phyloP scores from a whole-genome alignment of 2,888 invertebrate genomes.

The Himalopsyche kuldschensis region DNA sequence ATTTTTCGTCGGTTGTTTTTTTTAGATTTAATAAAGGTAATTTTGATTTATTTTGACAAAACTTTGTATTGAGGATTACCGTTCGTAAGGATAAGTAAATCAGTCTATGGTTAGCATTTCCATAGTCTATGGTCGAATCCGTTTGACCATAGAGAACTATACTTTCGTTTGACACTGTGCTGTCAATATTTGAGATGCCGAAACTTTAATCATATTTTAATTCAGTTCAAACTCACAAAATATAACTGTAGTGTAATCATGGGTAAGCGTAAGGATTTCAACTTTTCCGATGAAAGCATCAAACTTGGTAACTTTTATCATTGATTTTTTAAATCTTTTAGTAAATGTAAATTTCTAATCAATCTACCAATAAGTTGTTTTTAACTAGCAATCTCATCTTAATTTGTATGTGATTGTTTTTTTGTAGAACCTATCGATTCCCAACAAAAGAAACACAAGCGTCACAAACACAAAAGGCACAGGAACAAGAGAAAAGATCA shows the following conservation, averaged over 20 bases:
- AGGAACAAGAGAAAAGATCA: constrained; percentile 57
- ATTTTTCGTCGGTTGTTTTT: too few species aligned
- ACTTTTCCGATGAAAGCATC: constrained; percentile 2
- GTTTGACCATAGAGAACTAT: too few species aligned
- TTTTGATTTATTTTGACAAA: too few species aligned
- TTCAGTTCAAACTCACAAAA: too few species aligned
- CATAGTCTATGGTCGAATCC: not conserved
- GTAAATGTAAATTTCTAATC: not conserved
- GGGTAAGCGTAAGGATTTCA: constrained; percentile 9
- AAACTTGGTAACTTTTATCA: not conserved
- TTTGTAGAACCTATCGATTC: constrained; percentile 40
- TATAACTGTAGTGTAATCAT: not conserved
- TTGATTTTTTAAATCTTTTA: not conserved
- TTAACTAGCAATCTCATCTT: not conserved
- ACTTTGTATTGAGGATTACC: too few species aligned
- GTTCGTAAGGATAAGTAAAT: too few species aligned
- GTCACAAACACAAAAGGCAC: constrained; percentile 66
- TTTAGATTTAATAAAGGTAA: too few species aligned
- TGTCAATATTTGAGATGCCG: not conserved
- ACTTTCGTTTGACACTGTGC: not conserved
- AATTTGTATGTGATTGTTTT: not conserved
- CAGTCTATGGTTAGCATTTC: not conserved
- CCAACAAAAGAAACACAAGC: constrained; percentile 64
- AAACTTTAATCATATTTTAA: not conserved
- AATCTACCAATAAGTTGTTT: not conserved